Percentiles rank a stretch among this genome's conserved stretches.
phyloP scores from a whole-genome alignment of 2,113 vertebrate species.

The Triplophysa rosa region DNA sequence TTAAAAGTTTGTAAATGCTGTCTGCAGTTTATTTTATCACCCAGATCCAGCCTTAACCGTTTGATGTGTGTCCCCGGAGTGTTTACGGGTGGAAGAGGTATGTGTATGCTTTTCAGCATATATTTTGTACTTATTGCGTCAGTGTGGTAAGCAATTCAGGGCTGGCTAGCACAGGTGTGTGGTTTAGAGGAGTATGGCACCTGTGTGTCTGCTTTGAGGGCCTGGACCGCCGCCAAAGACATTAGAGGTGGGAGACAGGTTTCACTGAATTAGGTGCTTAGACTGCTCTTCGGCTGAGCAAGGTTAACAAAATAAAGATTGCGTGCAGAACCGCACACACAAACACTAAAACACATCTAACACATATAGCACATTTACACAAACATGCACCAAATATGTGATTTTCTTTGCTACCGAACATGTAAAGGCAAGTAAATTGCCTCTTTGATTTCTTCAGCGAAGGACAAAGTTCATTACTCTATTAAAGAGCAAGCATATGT shows the following conservation, averaged over 20 bases:
- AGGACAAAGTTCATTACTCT: slow-evolving; percentile 39
- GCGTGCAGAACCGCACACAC: slow-evolving; percentile 9
- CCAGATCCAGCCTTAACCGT: slow-evolving; percentile 13
- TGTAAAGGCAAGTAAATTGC: slow-evolving; percentile 23
- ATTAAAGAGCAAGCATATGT: slow-evolving; percentile 42
- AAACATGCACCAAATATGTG: not conserved
- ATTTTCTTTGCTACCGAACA: slow-evolving; percentile 9
- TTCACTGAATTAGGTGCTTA: slow-evolving; percentile 65
- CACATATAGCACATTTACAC: not conserved
- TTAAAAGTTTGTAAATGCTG: slow-evolving; percentile 23
- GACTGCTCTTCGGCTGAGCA: slow-evolving; percentile 49
- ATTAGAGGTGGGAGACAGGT: slow-evolving; percentile 52
- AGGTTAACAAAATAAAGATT: slow-evolving; percentile 56
- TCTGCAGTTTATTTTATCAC: slow-evolving; percentile 41
- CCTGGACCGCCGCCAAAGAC: slow-evolving; percentile 49
- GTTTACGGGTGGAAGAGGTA: slow-evolving; percentile 19
- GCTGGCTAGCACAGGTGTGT: slow-evolving; percentile 38
- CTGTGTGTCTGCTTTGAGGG: slow-evolving; percentile 39
- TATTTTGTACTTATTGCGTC: slow-evolving; percentile 12
- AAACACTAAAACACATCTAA: not conserved
- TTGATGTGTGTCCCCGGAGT: slow-evolving; percentile 9
- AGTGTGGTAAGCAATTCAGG: slow-evolving; percentile 1
- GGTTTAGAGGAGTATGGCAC: not conserved
- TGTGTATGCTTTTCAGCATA: slow-evolving; percentile 25
- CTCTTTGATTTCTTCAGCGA: slow-evolving; percentile 20